Evolutionary conservation across 2,113 vertebrate species (phyloP).

Genomic region (Podiceps cristatus): DNA sequence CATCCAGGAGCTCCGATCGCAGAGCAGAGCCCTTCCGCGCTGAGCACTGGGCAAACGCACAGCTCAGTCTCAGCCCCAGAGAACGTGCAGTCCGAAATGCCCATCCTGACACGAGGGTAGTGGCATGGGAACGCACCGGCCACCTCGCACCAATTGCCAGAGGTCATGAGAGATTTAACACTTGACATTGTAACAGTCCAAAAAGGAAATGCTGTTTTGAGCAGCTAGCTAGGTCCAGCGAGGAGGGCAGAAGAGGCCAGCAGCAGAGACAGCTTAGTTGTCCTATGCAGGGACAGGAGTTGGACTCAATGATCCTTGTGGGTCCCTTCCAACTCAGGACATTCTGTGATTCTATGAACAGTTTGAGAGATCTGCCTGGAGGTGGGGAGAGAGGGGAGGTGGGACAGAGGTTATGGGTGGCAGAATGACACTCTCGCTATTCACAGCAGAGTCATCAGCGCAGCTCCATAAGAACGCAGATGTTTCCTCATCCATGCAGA

Average conservation of each 20-base stretch:
- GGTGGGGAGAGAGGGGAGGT: background rate
- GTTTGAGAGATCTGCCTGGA: background rate
- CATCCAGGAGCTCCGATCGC: rapidly evolving
- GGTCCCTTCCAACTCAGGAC: no score
- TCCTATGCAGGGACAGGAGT: no score
- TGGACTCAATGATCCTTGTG: no score
- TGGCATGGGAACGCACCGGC: background rate
- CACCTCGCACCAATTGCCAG: background rate
- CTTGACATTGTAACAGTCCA: background rate
- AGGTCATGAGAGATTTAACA: background rate
- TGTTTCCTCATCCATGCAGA: background rate
- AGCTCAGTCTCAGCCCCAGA: background rate
- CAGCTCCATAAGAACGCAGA: rapidly evolving
- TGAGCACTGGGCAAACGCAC: background rate
- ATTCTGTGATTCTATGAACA: no score
- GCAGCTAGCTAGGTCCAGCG: background rate
- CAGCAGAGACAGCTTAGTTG: background rate
- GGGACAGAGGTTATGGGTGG: background rate
- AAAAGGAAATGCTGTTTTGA: background rate
- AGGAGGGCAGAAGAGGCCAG: background rate
- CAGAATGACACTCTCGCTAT: background rate
- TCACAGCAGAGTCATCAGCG: background rate
- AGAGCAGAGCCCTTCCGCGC: background rate
- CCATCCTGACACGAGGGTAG: background rate
- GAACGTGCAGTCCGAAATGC: background rate